Evolutionary conservation across 1,140 invertebrate species (phyloP).

Genomic region (Heliothis virescens): DNA sequence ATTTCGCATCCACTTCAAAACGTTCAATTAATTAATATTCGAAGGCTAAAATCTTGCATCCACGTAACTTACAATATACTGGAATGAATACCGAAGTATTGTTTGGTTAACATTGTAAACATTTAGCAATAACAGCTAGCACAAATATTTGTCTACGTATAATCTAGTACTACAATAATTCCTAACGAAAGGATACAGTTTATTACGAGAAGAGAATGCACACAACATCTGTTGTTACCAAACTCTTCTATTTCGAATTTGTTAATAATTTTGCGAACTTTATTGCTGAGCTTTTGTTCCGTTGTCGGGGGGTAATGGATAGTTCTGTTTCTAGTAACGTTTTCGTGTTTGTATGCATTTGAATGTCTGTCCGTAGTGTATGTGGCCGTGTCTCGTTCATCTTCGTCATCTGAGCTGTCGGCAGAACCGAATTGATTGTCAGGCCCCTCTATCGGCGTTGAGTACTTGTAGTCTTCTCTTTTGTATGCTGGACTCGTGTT

Average conservation of each 20-base stretch:
- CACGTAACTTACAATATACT: slow-evolving; percentile 41
- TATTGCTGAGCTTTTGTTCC: slow-evolving; percentile 78
- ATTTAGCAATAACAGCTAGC: slow-evolving; percentile 34
- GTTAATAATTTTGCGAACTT: slow-evolving; percentile 77
- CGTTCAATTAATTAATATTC: slow-evolving; percentile 67
- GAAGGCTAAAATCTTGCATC: slow-evolving; percentile 40
- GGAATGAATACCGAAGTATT: slow-evolving; percentile 42
- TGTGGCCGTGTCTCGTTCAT: slow-evolving; percentile 66
- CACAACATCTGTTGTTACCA: slow-evolving; percentile 56
- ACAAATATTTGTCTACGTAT: slow-evolving; percentile 37
- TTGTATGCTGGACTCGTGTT: slow-evolving; percentile 67
- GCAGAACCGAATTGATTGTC: slow-evolving; percentile 81
- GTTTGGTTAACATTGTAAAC: slow-evolving; percentile 35
- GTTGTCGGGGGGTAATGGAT: slow-evolving; percentile 52
- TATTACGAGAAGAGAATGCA: slow-evolving; percentile 21
- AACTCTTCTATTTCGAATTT: slow-evolving; percentile 71
- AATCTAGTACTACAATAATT: slow-evolving; percentile 42
- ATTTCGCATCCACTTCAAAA: slow-evolving; percentile 63
- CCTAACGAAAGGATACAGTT: slow-evolving; percentile 30
- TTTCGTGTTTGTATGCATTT: slow-evolving; percentile 54
- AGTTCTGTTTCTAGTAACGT: slow-evolving; percentile 65
- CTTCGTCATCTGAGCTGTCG: slow-evolving; percentile 79
- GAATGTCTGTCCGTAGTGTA: slow-evolving; percentile 55
- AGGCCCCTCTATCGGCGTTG: slow-evolving; percentile 76
- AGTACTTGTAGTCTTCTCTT: slow-evolving; percentile 75